Conservation (phyloP, 2,797 vertebrate species). For the Numenius phaeopus region DNA sequence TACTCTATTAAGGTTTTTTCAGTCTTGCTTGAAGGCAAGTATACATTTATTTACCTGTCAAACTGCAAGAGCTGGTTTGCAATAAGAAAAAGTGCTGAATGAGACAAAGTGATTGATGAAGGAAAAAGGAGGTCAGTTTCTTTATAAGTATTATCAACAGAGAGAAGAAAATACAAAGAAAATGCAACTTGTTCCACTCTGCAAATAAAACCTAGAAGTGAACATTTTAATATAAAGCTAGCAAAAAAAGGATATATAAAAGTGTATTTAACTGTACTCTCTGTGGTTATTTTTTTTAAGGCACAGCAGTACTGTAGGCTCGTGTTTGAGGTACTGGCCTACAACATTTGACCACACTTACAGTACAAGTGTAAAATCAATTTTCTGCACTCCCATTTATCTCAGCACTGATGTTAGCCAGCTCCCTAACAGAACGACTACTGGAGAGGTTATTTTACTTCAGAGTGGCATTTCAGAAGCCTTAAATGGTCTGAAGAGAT, state of each 20-base stretch:
- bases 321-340: constrained; percentile 73
- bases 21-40: background rate
- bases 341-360: constrained; percentile 81
- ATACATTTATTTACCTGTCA: constrained; percentile 32
- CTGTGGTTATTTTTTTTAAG: constrained; percentile 61
- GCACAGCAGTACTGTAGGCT: constrained; percentile 24
- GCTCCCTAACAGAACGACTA: constrained; percentile 79
- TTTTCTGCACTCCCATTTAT: constrained; percentile 82
- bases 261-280: constrained; percentile 54
- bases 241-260: constrained; percentile 20
- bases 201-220: constrained; percentile 37
- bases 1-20: background rate
- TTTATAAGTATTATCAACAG: constrained; percentile 12
- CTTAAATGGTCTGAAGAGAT: constrained; percentile 79
- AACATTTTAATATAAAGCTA: constrained; percentile 32
- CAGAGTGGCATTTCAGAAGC: constrained; percentile 79
- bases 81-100: constrained; percentile 13
- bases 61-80: background rate
- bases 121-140: background rate
- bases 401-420: constrained; percentile 77
- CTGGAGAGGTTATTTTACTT: constrained; percentile 81
- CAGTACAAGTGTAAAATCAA: constrained; percentile 81
- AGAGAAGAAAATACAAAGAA: constrained; percentile 25
- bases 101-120: constrained; percentile 1
- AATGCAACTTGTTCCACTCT: background rate